Base-by-base conservation (phyloP, 1,140 invertebrate genomes). In the Pseudomyrmex pallidus region DNA sequence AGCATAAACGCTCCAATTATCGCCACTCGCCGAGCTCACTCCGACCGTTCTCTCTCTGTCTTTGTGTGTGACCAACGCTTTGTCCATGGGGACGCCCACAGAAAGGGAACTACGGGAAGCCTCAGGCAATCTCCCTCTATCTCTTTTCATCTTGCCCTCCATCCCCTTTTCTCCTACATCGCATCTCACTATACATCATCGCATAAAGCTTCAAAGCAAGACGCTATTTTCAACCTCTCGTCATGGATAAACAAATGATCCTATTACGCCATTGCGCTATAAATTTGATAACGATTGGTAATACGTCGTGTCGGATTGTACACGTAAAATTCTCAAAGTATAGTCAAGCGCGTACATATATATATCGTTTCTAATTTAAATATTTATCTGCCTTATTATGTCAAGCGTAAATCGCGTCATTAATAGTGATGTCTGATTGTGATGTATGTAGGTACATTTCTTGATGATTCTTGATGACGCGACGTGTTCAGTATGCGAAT, bases 1-100 rank as follows among this genome's bases (percentile, higher is more conserved):
- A 44, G 35, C 70, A 74, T 74, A 52, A 82, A 74, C 62, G 72
- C 82, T 66, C 82, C 73, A 78, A 83, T 83, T 83, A 83, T 78
- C 62, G 56, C 50, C 72, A 56, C 61, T 35, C 73, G 61, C 52
- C 44, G 48, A 82, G 35, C 52, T n/a, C 12, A 25, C 61, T 52
- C 46, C 61, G 61, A 17, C 22, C 61, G 25, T 50, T 78, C 64
- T 70, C 20, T 35, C 35, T 35, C 5, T n/a, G n/a, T 35, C 35
- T 35, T 35, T 57, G 44, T 59, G 64, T 78, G 56, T 25, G 76
- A 70, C 35, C 74, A 44, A 78, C 35, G 20, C 76, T 80, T 80
- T 72, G 76, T 80, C 44, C 66, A 72, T n/a, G 48, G 63, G 63
- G 54, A 70, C 54, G 64, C 54, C 15, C 44, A 17, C 62, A 56